Evolutionary conservation across 2,113 vertebrate genomes (phyloP).

Genomic region (Zeus faber): DNA sequence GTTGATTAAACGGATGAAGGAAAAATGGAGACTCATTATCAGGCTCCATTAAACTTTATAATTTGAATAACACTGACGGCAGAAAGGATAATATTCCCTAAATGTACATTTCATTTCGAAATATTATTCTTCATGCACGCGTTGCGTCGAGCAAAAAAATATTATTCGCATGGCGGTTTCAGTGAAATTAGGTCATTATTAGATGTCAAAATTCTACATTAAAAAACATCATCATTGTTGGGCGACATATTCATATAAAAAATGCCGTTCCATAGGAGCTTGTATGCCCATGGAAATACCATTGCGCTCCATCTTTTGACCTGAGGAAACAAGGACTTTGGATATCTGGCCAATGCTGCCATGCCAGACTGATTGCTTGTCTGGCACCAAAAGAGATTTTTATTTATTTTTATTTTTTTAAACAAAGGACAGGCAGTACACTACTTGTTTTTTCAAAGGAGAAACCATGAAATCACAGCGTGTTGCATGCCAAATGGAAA

Average conservation of each 20-base stretch:
- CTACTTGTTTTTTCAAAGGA: slow-evolving; percentile 43
- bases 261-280: slow-evolving; percentile 26
- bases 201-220: slow-evolving; percentile 38
- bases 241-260: slow-evolving; percentile 35
- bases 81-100: slow-evolving; percentile 51
- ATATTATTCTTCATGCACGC: slow-evolving; percentile 12
- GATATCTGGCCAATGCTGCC: slow-evolving; percentile 27
- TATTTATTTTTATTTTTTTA: slow-evolving; percentile 4
- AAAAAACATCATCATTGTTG: slow-evolving; percentile 34
- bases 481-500: neutral
- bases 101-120: slow-evolving; percentile 46
- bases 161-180: slow-evolving; percentile 28
- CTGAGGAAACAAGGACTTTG: slow-evolving; percentile 33
- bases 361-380: slow-evolving; percentile 36
- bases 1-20: slow-evolving; percentile 56
- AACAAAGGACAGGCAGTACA: slow-evolving; percentile 20
- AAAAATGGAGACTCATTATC: slow-evolving; percentile 47
- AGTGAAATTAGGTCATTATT: slow-evolving; percentile 17
- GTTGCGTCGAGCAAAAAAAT: slow-evolving; percentile 16
- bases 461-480: neutral
- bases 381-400: slow-evolving; percentile 42
- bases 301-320: slow-evolving; percentile 26
- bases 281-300: neutral
- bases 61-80: slow-evolving; percentile 45
- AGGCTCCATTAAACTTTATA: slow-evolving; percentile 51